These are phyloP conservation scores for Cairina moschata DNA, from an alignment of 2,113 vertebrate genomes.

Conservation along the genomic window DNA sequence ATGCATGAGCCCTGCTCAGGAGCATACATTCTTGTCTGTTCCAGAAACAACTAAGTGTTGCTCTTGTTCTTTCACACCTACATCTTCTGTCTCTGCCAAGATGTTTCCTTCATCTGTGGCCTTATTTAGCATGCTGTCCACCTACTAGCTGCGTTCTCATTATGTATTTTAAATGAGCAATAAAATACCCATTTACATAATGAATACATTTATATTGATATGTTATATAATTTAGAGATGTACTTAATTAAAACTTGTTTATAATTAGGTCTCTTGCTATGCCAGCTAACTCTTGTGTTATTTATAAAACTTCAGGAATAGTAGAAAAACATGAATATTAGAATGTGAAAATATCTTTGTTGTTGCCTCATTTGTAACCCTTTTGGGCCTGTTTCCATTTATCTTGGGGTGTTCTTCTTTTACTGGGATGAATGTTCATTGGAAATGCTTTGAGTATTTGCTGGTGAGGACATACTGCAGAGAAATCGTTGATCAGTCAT, in stretches of 20 bases:
- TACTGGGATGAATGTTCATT: neutral
- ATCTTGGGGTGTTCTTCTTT: neutral
- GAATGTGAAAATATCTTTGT: neutral
- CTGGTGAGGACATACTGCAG: neutral
- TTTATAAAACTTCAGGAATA: slow-evolving; percentile 40
- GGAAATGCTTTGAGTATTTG: neutral
- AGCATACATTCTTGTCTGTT: neutral
- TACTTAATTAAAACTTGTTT: slow-evolving; percentile 61
- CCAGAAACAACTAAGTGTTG: neutral
- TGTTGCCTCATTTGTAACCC: neutral
- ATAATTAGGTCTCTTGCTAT: slow-evolving; percentile 48
- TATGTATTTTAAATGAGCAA: slow-evolving; percentile 62
- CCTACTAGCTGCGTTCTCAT: slow-evolving; percentile 55
- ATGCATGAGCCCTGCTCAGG: neutral
- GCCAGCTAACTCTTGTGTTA: slow-evolving; percentile 1
- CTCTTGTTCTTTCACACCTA: slow-evolving; percentile 58
- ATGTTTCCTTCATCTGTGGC: slow-evolving; percentile 26
- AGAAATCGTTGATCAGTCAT: neutral
- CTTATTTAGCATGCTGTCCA: slow-evolving; percentile 61
- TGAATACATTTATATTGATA: slow-evolving; percentile 39
- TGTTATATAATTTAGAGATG: slow-evolving; percentile 55
- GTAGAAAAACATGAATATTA: neutral
- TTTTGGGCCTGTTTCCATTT: neutral
- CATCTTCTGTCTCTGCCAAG: slow-evolving; percentile 29
- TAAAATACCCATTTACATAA: slow-evolving; percentile 61